A percentile compares a stretch with the other conserved stretches of the same genome.
Conservation (phyloP, 2,797 vertebrate genomes). For the Micropoecilia bifurca region DNA sequence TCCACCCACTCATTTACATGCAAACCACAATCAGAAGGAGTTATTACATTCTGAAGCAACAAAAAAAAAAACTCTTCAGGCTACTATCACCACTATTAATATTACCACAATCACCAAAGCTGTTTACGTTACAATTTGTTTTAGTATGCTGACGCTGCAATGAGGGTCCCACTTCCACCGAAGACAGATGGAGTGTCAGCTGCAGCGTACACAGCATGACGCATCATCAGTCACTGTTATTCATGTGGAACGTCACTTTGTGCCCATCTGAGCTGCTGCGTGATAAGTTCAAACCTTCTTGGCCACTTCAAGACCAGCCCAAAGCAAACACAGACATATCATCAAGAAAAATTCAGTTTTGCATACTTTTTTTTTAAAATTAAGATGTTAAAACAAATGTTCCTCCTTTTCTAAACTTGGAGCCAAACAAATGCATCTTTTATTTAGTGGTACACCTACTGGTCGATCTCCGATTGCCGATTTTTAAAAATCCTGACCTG, state of each 20-base stretch:
- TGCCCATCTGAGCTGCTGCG: conserved; percentile 24
- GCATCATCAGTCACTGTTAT: conserved; percentile 34
- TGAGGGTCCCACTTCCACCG: conserved; percentile 22
- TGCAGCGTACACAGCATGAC: conserved; percentile 12
- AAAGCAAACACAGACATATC: not conserved
- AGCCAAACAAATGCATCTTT: not conserved
- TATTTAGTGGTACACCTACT: too few species aligned
- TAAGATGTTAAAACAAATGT: not conserved
- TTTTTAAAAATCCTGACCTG: too few species aligned
- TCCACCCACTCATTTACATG: conserved; percentile 5
- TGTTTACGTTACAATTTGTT: conserved; percentile 11
- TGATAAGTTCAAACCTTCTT: conserved; percentile 15
- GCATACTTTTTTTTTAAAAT: not conserved
- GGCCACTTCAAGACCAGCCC: not conserved
- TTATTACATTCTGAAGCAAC: conserved; percentile 1
- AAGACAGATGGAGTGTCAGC: conserved; percentile 36
- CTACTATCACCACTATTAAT: not conserved
- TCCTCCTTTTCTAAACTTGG: not conserved
- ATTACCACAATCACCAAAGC: not conserved
- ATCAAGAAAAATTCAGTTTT: not conserved
- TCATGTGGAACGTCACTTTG: conserved; percentile 41
- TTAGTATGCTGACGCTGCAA: conserved; percentile 13
- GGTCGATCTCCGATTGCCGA: too few species aligned
- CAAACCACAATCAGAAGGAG: not conserved
- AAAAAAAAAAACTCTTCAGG: not conserved